Percentiles rank a stretch among this genome's conserved stretches.
phyloP scores from a whole-genome alignment of 2,888 invertebrate species.

The Drosophila vallismaia region DNA sequence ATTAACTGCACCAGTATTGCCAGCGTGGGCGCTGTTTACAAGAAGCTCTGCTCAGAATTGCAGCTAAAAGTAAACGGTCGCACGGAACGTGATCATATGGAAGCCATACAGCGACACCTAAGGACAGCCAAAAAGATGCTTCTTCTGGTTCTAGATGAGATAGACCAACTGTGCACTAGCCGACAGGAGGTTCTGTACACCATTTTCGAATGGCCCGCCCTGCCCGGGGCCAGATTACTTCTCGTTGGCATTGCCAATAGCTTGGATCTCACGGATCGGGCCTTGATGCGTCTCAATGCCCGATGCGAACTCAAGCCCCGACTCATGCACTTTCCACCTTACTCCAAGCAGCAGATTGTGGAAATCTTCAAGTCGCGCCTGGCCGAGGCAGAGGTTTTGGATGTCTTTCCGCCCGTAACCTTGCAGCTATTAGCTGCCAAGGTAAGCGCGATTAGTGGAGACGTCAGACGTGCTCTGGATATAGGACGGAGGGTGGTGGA shows the following conservation, averaged over 20 bases:
- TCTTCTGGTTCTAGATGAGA: conserved; percentile 95
- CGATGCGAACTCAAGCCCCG: conserved; percentile 89
- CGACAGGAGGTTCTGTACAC: conserved; percentile 95
- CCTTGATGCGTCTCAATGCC: conserved; percentile 93
- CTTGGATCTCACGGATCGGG: conserved; percentile 95
- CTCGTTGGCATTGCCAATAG: conserved; percentile 98
- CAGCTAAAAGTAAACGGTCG: conserved; percentile 86
- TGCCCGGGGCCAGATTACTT: conserved; percentile 88
- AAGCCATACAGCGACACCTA: conserved; percentile 89
- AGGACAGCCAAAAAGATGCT: conserved; percentile 87
- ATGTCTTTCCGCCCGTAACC: conserved; percentile 92
- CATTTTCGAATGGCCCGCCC: conserved; percentile 96
- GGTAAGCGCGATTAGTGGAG: conserved; percentile 97
- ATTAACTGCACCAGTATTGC: conserved; percentile 95
- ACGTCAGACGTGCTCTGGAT: conserved; percentile 96
- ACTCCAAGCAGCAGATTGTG: conserved; percentile 94
- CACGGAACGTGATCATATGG: conserved; percentile 88
- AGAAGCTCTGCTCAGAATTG: conserved; percentile 90
- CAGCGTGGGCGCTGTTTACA: conserved; percentile 92
- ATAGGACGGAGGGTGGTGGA: conserved; percentile 96
- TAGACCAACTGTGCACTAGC: conserved; percentile 93
- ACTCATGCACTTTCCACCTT: conserved; percentile 95
- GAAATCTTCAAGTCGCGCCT: conserved; percentile 93
- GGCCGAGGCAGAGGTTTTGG: conserved; percentile 87
- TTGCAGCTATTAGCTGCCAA: conserved; percentile 96